These are phyloP conservation scores for Sebastes umbrosus DNA, from an alignment of 2,797 vertebrate genomes.

Conservation along the genomic window DNA sequence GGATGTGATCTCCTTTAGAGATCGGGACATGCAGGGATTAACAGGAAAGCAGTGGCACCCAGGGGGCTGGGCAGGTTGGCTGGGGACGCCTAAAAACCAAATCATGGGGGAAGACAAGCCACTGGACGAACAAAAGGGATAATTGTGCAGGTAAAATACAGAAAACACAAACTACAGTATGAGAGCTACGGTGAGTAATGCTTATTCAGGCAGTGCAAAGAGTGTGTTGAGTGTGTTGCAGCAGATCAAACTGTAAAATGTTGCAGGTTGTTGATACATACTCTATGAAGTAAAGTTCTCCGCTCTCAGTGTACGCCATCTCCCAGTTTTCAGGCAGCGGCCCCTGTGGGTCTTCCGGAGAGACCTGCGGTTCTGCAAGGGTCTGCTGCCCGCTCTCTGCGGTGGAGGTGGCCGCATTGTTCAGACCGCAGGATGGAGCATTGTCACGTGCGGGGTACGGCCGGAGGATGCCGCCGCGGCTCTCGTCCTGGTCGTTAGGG, in stretches of 20 bases:
- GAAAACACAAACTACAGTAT: slow-evolving; percentile 35
- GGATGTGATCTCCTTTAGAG: slow-evolving; percentile 79
- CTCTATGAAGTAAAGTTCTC: slow-evolving; percentile 99
- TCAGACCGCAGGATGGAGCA: slow-evolving; percentile 82
- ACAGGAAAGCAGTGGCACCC: slow-evolving; percentile 70
- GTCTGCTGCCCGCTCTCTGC: slow-evolving; percentile 94
- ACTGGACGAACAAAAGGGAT: slow-evolving; percentile 63
- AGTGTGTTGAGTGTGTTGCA: not conserved
- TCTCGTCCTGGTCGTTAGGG: slow-evolving; percentile 94
- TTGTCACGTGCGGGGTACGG: slow-evolving; percentile 83
- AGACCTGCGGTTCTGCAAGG: slow-evolving; percentile 90
- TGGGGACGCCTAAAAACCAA: slow-evolving; percentile 72
- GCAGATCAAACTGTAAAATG: not conserved
- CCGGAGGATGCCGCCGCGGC: slow-evolving; percentile 76
- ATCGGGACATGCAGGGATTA: slow-evolving; percentile 78
- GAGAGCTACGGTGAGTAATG: slow-evolving; percentile 41
- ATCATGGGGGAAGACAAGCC: slow-evolving; percentile 62
- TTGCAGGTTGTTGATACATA: slow-evolving; percentile 76
- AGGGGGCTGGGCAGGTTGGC: slow-evolving; percentile 62
- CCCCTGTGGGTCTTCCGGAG: slow-evolving; percentile 90
- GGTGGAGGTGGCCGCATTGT: slow-evolving; percentile 87
- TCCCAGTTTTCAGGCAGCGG: slow-evolving; percentile 99
- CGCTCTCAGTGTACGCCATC: slow-evolving; percentile 99
- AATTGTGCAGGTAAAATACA: slow-evolving; percentile 65
- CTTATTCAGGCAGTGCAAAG: slow-evolving; percentile 23